Evolutionary conservation across 2,888 invertebrate species (phyloP).

Genomic region (Abrostola tripartita): DNA sequence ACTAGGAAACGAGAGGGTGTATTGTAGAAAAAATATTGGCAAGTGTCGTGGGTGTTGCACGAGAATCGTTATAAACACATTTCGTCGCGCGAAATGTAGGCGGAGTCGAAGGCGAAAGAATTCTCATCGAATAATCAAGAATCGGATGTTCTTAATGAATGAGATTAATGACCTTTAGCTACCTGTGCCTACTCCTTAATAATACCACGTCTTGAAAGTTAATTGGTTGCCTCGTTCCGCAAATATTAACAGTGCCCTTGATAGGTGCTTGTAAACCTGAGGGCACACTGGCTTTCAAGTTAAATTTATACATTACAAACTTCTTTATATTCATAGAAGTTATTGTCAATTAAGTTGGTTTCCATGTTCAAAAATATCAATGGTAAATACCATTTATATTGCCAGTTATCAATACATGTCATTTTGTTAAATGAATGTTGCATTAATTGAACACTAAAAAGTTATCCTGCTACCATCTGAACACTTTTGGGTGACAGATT

Average conservation of each 20-base stretch:
- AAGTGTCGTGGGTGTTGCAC: constrained; percentile 75
- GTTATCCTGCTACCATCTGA: constrained; percentile 6
- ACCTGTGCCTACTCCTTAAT: constrained; percentile 40
- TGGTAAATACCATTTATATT: constrained; percentile 25
- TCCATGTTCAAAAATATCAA: constrained; percentile 31
- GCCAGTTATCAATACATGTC: constrained; percentile 19
- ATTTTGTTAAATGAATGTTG: constrained; percentile 23
- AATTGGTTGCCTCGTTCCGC: constrained; percentile 34
- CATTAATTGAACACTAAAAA: constrained; percentile 12
- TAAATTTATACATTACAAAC: constrained; percentile 19
- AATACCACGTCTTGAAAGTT: constrained; percentile 37
- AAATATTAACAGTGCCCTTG: constrained; percentile 45
- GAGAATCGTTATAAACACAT: constrained; percentile 83
- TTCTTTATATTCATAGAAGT: constrained; percentile 48
- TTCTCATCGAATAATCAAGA: constrained; percentile 66
- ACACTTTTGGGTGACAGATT: constrained; percentile 36
- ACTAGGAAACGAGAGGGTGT: constrained; percentile 69
- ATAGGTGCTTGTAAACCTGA: constrained; percentile 28
- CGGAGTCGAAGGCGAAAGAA: constrained; percentile 67
- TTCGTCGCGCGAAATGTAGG: constrained; percentile 81
- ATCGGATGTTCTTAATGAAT: constrained; percentile 73
- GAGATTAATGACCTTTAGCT: constrained; percentile 57
- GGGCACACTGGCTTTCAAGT: constrained; percentile 7
- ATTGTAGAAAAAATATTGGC: constrained; percentile 54
- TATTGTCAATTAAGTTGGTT: constrained; percentile 42